Percentiles rank a stretch among this genome's conserved stretches.
Evolutionary conservation across 2,888 invertebrate species (phyloP).

Genomic region (Phrixothrix hirtus): DNA sequence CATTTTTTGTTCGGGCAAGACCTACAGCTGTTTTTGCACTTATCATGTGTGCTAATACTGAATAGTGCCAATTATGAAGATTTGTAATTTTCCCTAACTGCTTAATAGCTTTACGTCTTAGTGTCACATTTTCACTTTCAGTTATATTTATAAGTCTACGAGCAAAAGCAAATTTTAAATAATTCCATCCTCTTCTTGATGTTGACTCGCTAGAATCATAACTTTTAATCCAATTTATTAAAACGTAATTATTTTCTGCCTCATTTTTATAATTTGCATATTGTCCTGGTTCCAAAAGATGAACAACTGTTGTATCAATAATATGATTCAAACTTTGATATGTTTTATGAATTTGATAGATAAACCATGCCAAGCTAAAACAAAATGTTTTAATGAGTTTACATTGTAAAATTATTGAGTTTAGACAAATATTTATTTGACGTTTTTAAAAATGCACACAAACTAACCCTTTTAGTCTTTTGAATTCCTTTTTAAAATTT

Average conservation of each 20-base stretch:
- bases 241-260: constrained; percentile 22
- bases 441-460: no score
- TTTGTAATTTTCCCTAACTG: constrained; percentile 68
- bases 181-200: constrained; percentile 36
- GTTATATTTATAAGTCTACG: constrained; percentile 69
- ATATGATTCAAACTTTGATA: constrained; percentile 46
- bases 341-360: constrained; percentile 48
- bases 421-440: no score
- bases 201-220: constrained; percentile 13
- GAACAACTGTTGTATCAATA: constrained; percentile 49
- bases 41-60: constrained; percentile 76
- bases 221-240: constrained; percentile 13
- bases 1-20: constrained; percentile 71
- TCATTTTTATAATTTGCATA: constrained; percentile 16
- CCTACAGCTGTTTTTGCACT: constrained; percentile 77
- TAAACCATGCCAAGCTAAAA: constrained; percentile 41
- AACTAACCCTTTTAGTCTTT: not conserved
- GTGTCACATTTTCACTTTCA: constrained; percentile 64
- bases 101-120: constrained; percentile 67
- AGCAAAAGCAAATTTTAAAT: constrained; percentile 56
- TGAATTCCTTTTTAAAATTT: no score
- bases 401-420: not conserved
- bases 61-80: constrained; percentile 56
- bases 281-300: constrained; percentile 41
- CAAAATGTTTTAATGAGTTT: not conserved